Conservation (phyloP, 2,113 vertebrate genomes). For the Sylvia atricapilla region DNA sequence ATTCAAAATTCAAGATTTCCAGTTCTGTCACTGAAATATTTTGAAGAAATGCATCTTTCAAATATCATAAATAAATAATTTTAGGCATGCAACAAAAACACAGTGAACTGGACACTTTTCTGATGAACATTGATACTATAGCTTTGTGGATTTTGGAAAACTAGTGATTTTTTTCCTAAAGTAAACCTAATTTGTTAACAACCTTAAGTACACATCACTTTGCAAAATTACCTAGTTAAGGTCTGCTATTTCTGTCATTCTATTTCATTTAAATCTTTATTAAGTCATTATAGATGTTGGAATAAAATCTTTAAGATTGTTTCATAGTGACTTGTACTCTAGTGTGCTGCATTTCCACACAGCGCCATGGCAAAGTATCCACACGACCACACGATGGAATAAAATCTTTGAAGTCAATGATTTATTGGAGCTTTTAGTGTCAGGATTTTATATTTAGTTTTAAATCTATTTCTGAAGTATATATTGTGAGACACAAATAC, state of each 20-base stretch:
- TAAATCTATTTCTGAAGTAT: background rate
- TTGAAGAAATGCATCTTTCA: slow-evolving; percentile 41
- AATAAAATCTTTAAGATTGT: background rate
- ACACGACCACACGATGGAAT: background rate
- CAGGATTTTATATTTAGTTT: background rate
- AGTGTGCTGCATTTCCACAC: background rate
- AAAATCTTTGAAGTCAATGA: background rate
- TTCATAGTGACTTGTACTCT: background rate
- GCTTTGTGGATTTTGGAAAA: background rate
- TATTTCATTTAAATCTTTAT: background rate
- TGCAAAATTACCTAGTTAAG: background rate
- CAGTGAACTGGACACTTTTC: background rate
- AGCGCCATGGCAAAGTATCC: background rate
- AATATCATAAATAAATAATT: background rate
- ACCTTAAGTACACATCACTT: background rate
- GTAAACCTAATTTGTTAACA: background rate
- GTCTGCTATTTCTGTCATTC: background rate
- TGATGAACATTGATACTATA: background rate
- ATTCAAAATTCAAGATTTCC: slow-evolving; percentile 36
- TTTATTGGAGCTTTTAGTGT: background rate
- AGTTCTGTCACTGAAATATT: background rate
- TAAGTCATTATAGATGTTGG: background rate
- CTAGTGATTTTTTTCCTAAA: background rate
- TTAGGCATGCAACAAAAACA: background rate
- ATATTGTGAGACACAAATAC: background rate